Base-by-base conservation (phyloP, 2,797 vertebrate species). In the Kryptolebias ocellatus region DNA sequence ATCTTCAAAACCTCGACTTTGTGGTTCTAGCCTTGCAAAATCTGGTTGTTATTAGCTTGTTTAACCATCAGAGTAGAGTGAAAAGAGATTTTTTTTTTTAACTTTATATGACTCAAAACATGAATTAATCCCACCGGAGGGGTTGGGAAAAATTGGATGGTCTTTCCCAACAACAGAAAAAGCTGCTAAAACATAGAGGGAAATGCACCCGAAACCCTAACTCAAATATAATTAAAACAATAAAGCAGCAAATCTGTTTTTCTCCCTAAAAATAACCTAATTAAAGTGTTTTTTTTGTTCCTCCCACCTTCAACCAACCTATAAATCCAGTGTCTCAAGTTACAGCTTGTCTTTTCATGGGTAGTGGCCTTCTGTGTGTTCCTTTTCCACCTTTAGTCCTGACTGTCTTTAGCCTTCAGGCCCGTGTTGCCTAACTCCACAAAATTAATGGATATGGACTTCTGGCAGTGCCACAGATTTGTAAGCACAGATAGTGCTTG, bases 391-490 rank as follows among this genome's bases (percentile, higher is more conserved):
- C 81, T 72, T 70, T 12, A 42, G 39, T 42, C 75, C 76, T 65
- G 44, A 42, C 76, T 75, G 54, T 51, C 65, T 83, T 78, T 74
- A 62, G 70, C 87, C 84, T 85, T 78, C 57, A 65, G 80, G 81
- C 79, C 73, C 55, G 58, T 65, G 79, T 83, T 53, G 78, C 80
- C 78, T 71, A 61, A 83, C 78, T 87, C 77, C 68, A 29, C 44
- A 58, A 7, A 71, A 14, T 85, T 91, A 91, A 92, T 92, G 89
- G 83, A 88, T 65, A 56, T 53, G 81, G 80, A 79, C 67, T 67
- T 88, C 91, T 92, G 90, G 89, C 83, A 79, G 83, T 53, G 16
- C 65, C 42, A 85, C 76, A 74, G 84, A 91, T 90, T 85, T 72
- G 68, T 60, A 71, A 67, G 75, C 8, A 9, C 78, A 83, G 89